Evolutionary conservation across 2,797 vertebrate species (phyloP).

Genomic region (Ibycter americanus): DNA sequence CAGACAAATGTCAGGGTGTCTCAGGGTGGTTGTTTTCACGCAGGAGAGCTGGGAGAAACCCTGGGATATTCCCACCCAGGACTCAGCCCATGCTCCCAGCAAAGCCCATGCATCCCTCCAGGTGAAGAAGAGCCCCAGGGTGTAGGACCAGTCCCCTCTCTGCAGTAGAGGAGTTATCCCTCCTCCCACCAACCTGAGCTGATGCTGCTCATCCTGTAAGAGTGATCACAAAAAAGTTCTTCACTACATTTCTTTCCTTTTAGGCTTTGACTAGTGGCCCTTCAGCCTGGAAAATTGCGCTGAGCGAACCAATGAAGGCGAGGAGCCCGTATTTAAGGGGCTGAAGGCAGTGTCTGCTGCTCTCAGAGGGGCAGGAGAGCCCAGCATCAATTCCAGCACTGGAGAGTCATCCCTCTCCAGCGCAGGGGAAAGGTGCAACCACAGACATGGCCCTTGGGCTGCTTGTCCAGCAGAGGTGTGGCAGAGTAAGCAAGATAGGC

Average conservation of each 20-base stretch:
- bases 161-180: neutral
- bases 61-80: neutral
- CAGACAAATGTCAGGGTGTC: too few relatives aligned
- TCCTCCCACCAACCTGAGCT: neutral
- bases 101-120: neutral
- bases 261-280: neutral
- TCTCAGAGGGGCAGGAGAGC: neutral
- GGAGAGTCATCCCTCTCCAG: too few relatives aligned
- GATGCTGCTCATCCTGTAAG: neutral
- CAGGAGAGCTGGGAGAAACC: neutral
- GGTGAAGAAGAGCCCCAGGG: neutral
- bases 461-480: neutral
- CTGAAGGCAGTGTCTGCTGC: too few relatives aligned
- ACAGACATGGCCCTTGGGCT: neutral
- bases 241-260: neutral
- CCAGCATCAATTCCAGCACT: fast-evolving
- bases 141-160: neutral
- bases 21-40: neutral
- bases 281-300: neutral
- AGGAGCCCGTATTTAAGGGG: neutral
- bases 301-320: fast-evolving
- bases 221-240: neutral
- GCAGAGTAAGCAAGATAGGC: too few relatives aligned
- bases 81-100: neutral
- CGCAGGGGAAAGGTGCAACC: too few relatives aligned